Evolutionary conservation across 2,888 invertebrate genomes (phyloP).

Genomic region (Rhamphomyia laevipes): DNA sequence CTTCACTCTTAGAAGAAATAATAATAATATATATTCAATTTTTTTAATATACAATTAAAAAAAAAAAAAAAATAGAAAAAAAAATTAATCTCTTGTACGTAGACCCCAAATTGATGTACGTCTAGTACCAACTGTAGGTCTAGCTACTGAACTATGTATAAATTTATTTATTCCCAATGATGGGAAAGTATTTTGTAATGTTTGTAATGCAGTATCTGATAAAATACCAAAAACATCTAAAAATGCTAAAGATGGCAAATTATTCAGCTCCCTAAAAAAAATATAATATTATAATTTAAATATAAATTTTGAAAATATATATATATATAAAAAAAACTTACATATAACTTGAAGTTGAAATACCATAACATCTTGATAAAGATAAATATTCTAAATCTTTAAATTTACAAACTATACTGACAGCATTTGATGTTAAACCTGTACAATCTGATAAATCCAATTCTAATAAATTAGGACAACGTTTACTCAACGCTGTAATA

Average conservation of each 20-base stretch:
- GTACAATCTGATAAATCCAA: constrained; percentile 84
- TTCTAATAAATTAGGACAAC: constrained; percentile 64
- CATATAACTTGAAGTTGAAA: constrained; percentile 57
- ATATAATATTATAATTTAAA: constrained; percentile 8
- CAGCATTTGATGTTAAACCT: constrained; percentile 48
- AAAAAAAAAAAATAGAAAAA: no score
- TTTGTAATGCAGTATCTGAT: constrained; percentile 41
- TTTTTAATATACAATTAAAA: neutral
- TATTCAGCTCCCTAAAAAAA: constrained; percentile 42
- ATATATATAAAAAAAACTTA: constrained; percentile 38
- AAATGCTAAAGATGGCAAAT: constrained; percentile 54
- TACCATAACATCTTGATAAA: constrained; percentile 68
- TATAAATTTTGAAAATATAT: neutral
- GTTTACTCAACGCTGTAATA: constrained; percentile 48
- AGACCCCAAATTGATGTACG: constrained; percentile 87
- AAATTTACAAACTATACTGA: constrained; percentile 46
- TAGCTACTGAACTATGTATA: constrained; percentile 72
- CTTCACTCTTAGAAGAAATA: no score
- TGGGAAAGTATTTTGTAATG: constrained; percentile 44
- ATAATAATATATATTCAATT: neutral
- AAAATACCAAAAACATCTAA: constrained; percentile 76
- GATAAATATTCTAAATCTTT: constrained; percentile 62
- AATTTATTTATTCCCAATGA: constrained; percentile 59
- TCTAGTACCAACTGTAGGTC: constrained; percentile 78
- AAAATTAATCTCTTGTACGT: constrained; percentile 65